Base-by-base conservation (phyloP, 2,797 vertebrate genomes). In the Catharus ustulatus region DNA sequence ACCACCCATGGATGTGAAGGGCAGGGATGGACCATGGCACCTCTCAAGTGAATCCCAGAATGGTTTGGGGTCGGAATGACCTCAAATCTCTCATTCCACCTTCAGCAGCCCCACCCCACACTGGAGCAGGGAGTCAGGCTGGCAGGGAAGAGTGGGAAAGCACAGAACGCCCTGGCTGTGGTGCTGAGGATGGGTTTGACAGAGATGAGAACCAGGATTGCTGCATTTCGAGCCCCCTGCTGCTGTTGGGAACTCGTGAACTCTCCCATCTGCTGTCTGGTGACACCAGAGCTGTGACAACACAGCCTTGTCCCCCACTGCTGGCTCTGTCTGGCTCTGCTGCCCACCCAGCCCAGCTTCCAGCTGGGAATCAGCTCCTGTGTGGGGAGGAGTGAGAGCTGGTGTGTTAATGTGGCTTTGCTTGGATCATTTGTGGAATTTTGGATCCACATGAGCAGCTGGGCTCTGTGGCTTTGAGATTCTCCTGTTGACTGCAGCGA, bases 381-480 rank as follows among this genome's bases (percentile, higher is more conserved):
- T 1, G 0, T 4, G 36, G 10, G 68, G 36, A 43, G 34, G 15
- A 52, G 71, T 1, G 32, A 21, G 2, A 4, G 59, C 59, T 10
- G 4, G 6, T 7, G 57, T 3, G 15, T 14, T 7, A 2, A 6
- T 0, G 0, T 1, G 9, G 29, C 45, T 64, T 58, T 36, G 34
- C 21, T 24, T 2, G 2, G 59, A 3, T 42, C 9, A 40, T 5
- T 1, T 1, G 2, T 26, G 10, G 64, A 26, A 13, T 67, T n/a
- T 4, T 0, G 1, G 68, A 32, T 34, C 48, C 1, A 0, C 3
- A 0, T n/a, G n/a, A n/a, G n/a, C n/a, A n/a, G 46, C 45, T 14
- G 15, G 8, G 9, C 4, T 38, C 2, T 0, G 42, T 6, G 38
- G 36, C 34, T 82, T 34, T 1, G 30, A 22, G 79, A 4, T 20